Percentiles rank a stretch among this genome's conserved stretches.
These are phyloP conservation scores for Thamnaconus septentrionalis DNA, from an alignment of 2,113 vertebrate species.

Conservation along the genomic window DNA sequence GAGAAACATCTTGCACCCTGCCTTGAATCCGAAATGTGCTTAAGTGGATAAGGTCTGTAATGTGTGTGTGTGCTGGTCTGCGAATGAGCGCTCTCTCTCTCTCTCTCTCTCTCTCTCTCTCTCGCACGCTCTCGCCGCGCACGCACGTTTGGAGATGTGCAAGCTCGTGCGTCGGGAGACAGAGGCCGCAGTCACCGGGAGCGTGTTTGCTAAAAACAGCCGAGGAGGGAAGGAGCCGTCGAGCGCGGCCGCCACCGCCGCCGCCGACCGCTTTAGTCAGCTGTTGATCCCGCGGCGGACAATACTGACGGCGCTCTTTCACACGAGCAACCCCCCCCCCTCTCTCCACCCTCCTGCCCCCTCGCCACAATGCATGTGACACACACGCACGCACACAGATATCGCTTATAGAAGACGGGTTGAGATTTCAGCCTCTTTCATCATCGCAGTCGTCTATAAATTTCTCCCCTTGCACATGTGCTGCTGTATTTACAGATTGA, in stretches of 20 bases:
- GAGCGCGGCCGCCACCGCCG: slow-evolving; percentile 40
- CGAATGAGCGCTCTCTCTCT: slow-evolving; percentile 6
- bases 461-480: slow-evolving; percentile 19
- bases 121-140: too few relatives aligned
- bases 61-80: slow-evolving; percentile 37
- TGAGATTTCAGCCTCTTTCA: slow-evolving; percentile 46
- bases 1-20: neutral
- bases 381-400: slow-evolving; percentile 25
- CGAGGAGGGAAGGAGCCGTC: slow-evolving; percentile 38
- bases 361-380: slow-evolving; percentile 19
- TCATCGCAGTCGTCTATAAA: slow-evolving; percentile 40
- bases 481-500: slow-evolving; percentile 16
- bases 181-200: slow-evolving; percentile 42
- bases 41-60: slow-evolving; percentile 61
- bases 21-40: slow-evolving; percentile 63
- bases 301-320: slow-evolving; percentile 19
- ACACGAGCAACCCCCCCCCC: neutral
- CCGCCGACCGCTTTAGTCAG: slow-evolving; percentile 42
- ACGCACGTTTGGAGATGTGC: slow-evolving; percentile 52
- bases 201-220: slow-evolving; percentile 63
- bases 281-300: slow-evolving; percentile 53
- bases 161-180: slow-evolving; percentile 34
- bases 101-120: too few relatives aligned
- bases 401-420: slow-evolving; percentile 25
- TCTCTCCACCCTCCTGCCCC: too few relatives aligned